Conservation (phyloP, 1,140 invertebrate species). For the Brachionus paranguensis region DNA sequence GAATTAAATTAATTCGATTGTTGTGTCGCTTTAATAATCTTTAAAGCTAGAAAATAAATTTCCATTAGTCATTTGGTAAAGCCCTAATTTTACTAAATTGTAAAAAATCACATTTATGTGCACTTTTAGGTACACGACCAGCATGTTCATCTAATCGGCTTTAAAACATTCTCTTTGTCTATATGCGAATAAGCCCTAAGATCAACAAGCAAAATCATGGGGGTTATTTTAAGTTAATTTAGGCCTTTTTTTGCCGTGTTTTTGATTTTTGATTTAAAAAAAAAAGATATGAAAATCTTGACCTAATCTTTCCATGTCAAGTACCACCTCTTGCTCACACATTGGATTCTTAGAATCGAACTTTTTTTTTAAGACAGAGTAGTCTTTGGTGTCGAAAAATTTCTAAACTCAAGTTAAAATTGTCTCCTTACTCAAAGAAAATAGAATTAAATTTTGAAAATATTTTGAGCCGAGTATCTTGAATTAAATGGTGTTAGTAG, state of each 20-base stretch:
- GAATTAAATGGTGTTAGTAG: not conserved
- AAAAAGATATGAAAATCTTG: not conserved
- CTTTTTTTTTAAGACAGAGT: not conserved
- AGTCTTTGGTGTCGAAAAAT: not conserved
- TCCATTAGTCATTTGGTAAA: not conserved
- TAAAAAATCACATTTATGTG: not conserved
- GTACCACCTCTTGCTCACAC: not conserved
- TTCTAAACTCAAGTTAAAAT: not conserved
- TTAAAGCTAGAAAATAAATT: not conserved
- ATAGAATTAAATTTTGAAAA: not conserved
- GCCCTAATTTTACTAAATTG: not conserved
- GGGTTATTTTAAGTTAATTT: not conserved
- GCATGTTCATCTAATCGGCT: not conserved
- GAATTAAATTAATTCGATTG: constrained; percentile 4
- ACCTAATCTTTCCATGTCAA: not conserved
- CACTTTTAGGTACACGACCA: not conserved
- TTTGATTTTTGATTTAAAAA: not conserved
- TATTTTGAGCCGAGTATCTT: not conserved
- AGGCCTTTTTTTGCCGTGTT: not conserved
- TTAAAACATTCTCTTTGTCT: not conserved
- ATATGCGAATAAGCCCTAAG: not conserved
- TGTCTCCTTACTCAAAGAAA: not conserved
- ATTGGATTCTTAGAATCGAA: not conserved
- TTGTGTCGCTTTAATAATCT: not conserved
- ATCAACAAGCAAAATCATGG: not conserved